These are phyloP conservation scores for Sebastes baramenuke DNA, from an alignment of 2,797 vertebrate genomes.

Conservation along the genomic window DNA sequence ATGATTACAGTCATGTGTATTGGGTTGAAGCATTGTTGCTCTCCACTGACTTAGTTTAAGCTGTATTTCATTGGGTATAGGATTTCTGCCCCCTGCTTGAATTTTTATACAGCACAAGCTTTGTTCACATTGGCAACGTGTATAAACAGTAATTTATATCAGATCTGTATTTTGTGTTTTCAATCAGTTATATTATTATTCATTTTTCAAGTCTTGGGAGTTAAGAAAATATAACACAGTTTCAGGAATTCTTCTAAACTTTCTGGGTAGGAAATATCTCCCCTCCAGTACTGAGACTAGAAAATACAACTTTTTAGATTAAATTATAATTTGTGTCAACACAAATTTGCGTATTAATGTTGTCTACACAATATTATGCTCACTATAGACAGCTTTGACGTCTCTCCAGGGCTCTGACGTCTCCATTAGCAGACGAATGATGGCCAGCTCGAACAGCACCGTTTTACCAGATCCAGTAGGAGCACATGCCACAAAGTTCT, in stretches of 20 bases:
- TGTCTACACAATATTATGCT: slow-evolving; percentile 67
- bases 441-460: slow-evolving; percentile 94
- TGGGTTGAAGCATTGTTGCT: background rate
- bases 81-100: background rate
- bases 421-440: slow-evolving; percentile 93
- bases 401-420: slow-evolving; percentile 90
- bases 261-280: background rate
- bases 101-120: background rate
- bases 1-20: slow-evolving; percentile 1
- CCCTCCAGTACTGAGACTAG: background rate
- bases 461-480: slow-evolving; percentile 99
- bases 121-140: background rate
- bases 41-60: background rate
- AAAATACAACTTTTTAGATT: background rate
- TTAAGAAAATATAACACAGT: background rate
- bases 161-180: background rate
- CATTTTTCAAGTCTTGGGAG: background rate
- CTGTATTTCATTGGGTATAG: background rate
- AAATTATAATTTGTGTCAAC: background rate
- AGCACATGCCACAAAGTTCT: slow-evolving; percentile 95
- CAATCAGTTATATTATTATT: background rate
- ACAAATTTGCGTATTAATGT: background rate
- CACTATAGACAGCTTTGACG: slow-evolving; percentile 97
- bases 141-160: background rate
- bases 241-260: background rate